These are phyloP conservation scores for Atherix ibis DNA, from an alignment of 2,888 invertebrate species.

Conservation along the genomic window DNA sequence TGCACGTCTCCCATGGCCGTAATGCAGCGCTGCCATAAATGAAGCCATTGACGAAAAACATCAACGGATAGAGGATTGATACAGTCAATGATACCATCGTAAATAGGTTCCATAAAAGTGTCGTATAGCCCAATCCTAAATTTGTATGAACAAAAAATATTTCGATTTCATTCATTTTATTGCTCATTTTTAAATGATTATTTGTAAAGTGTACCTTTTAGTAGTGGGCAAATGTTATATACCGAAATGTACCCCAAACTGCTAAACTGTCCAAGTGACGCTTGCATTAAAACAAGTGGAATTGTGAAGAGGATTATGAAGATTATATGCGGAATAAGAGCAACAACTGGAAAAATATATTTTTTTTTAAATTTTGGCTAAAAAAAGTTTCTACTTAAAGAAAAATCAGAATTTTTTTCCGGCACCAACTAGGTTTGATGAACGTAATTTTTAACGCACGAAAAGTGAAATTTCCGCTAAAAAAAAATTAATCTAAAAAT, in stretches of 20 bases:
- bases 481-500: too few species aligned
- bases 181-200: conserved; percentile 1
- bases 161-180: neutral
- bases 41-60: conserved; percentile 64
- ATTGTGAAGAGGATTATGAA: too few species aligned
- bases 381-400: too few species aligned
- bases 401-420: too few species aligned
- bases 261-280: conserved; percentile 71
- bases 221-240: conserved; percentile 64
- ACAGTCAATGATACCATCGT: conserved; percentile 72
- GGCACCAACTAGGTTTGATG: too few species aligned
- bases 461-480: too few species aligned
- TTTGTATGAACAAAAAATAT: neutral
- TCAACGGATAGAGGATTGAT: conserved; percentile 68
- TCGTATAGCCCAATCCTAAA: conserved; percentile 73
- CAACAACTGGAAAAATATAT: too few species aligned
- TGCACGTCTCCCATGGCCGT: conserved; percentile 69
- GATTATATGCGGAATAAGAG: too few species aligned
- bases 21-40: conserved; percentile 42
- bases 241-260: conserved; percentile 67
- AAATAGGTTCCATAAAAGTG: conserved; percentile 63
- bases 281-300: conserved; percentile 77
- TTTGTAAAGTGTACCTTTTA: conserved; percentile 55
- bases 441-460: too few species aligned
- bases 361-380: too few species aligned